phyloP scores from a whole-genome alignment of 2,113 vertebrate genomes.

The Microcebus murinus region DNA sequence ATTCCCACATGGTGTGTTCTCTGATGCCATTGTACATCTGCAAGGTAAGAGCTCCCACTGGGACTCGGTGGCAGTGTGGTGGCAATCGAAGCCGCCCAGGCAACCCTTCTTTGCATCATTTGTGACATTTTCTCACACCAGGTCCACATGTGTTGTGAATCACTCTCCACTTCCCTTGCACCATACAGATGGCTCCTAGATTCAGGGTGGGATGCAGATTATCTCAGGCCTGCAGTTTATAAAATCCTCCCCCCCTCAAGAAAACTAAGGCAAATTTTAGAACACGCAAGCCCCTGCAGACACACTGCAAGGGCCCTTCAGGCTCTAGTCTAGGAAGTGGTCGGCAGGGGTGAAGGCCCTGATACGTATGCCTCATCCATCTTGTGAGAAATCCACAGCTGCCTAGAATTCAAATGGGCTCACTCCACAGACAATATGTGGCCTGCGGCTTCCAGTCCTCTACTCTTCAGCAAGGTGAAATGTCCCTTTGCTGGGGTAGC shows the following conservation, averaged over 20 bases:
- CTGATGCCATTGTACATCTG: not conserved
- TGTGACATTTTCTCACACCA: not conserved
- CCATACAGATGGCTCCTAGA: not conserved
- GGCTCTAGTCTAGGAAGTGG: not conserved
- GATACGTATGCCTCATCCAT: not conserved
- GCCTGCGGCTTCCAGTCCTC: not conserved
- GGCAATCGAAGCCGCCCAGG: not conserved
- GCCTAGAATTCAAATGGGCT: not conserved
- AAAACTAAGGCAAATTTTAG: not conserved
- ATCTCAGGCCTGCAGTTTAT: not conserved
- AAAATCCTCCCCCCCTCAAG: not conserved
- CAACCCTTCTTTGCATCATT: not conserved
- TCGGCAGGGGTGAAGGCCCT: not conserved
- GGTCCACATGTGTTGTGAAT: not conserved
- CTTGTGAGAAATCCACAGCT: not conserved
- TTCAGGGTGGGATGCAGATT: not conserved
- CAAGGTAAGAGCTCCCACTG: not conserved
- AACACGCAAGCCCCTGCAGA: fast-evolving
- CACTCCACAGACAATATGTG: not conserved
- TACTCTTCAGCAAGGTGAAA: not conserved
- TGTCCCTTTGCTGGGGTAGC: not conserved
- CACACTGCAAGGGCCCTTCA: not conserved
- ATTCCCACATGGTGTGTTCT: not conserved
- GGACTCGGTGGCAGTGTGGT: too few species aligned
- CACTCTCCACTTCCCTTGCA: not conserved